Conservation (phyloP, 2,113 vertebrate genomes). For the Ginglymostoma cirratum region DNA sequence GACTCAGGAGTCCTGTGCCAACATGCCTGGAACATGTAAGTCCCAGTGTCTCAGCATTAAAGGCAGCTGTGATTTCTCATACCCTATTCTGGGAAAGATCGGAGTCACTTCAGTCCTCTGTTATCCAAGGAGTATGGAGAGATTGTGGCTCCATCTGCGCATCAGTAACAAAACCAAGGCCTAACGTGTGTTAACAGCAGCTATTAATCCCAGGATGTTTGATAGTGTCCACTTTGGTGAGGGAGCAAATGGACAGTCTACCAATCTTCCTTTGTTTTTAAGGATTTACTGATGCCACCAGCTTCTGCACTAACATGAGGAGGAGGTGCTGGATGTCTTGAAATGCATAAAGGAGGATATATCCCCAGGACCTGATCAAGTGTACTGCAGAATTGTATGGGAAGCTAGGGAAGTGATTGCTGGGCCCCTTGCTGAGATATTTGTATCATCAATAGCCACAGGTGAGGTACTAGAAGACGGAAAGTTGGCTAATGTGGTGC, state of each 20-base stretch:
- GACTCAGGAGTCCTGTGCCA: background rate
- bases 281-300: background rate
- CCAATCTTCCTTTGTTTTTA: background rate
- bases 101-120: background rate
- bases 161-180: background rate
- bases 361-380: no score
- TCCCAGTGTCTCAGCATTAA: background rate
- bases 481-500: no score
- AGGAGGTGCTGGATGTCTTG: no score
- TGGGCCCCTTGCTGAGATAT: no score
- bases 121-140: background rate
- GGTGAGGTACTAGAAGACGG: no score
- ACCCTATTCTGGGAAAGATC: no score
- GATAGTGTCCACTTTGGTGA: no score
- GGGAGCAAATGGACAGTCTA: background rate
- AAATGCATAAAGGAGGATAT: no score
- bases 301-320: background rate
- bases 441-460: no score
- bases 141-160: background rate
- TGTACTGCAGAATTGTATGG: no score
- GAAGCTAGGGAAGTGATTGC: no score
- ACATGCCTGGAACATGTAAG: background rate
- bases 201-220: background rate
- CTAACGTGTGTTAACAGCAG: background rate
- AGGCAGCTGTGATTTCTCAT: background rate